Conservation (phyloP, 2,888 invertebrate species). For the Dynastes grantii region DNA sequence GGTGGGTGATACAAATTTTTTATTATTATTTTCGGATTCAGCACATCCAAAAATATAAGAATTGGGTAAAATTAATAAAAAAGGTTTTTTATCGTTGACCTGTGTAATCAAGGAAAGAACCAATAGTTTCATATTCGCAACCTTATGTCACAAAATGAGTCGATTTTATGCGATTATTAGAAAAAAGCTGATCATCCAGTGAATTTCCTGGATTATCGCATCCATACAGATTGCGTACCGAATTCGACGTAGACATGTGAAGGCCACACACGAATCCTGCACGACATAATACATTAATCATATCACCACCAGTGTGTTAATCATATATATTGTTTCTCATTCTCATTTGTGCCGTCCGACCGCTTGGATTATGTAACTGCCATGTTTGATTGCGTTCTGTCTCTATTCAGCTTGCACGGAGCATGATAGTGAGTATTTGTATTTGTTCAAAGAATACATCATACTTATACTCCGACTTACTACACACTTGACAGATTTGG, state of each 20-base stretch:
- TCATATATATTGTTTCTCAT: constrained; percentile 62
- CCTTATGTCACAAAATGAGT: no score
- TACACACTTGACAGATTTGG: not conserved
- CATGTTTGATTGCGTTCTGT: constrained; percentile 77
- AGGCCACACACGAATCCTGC: constrained; percentile 53
- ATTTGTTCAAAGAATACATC: constrained; percentile 25
- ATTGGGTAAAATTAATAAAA: no score
- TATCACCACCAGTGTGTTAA: constrained; percentile 60
- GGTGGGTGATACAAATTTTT: no score
- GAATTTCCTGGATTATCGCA: no score
- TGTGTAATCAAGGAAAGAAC: no score
- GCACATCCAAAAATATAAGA: no score
- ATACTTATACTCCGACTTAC: constrained; percentile 12
- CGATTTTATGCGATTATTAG: no score
- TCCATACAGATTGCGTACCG: not conserved
- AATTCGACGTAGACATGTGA: constrained; percentile 24
- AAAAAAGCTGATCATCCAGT: no score
- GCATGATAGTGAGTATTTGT: constrained; percentile 89
- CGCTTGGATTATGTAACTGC: constrained; percentile 66
- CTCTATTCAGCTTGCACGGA: constrained; percentile 88
- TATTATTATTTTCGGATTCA: no score
- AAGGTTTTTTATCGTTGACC: no score
- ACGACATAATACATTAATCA: constrained; percentile 58
- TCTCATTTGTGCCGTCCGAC: constrained; percentile 69
- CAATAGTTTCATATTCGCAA: no score